Conservation (phyloP, 2,113 vertebrate genomes). For the Zosterops borbonicus region DNA sequence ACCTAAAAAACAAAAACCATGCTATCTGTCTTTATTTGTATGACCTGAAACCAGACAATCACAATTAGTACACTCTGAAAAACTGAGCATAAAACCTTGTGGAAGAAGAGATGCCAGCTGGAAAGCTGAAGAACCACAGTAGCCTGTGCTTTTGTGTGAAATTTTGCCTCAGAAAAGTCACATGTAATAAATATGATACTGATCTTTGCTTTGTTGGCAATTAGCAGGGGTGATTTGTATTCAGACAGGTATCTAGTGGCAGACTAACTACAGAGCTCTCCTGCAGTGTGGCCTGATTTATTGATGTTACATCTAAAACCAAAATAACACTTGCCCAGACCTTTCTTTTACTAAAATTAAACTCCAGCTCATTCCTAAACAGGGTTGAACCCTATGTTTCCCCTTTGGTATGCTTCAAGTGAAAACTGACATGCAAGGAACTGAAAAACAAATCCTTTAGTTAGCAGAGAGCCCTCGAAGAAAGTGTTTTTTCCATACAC, state of each 20-base stretch:
- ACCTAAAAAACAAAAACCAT: not conserved
- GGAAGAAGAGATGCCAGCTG: not conserved
- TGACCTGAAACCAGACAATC: not conserved
- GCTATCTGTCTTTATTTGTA: not conserved
- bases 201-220: not conserved
- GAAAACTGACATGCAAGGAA: not conserved
- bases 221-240: not conserved
- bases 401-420: not conserved
- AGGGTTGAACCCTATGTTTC: not conserved
- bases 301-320: not conserved
- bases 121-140: not conserved
- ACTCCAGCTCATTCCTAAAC: not conserved
- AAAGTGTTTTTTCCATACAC: not conserved
- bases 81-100: not conserved
- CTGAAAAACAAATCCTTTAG: not conserved
- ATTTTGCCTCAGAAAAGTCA: not conserved
- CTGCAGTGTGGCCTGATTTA: not conserved
- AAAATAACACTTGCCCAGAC: not conserved
- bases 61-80: not conserved
- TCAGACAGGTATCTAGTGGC: not conserved
- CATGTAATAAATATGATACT: not conserved
- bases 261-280: not conserved
- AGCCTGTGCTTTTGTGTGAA: not conserved
- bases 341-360: not conserved
- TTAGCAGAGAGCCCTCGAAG: not conserved